Evolutionary conservation across 35 echinoderm and acorn worm genomes (phyloP).

Genomic region (Ophiothrix spiculata): DNA sequence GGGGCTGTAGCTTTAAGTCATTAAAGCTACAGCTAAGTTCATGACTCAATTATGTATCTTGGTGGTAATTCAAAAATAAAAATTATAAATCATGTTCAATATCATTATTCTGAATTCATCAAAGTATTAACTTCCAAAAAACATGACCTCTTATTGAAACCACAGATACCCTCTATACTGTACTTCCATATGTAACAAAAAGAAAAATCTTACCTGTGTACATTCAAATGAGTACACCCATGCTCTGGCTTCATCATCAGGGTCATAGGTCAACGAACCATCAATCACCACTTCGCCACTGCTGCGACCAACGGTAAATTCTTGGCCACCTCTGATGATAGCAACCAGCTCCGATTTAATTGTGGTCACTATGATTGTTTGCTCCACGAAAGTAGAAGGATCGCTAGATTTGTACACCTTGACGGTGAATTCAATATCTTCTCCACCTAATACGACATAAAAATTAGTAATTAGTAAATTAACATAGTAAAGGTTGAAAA

Average conservation of each 20-base stretch:
- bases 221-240: conserved; percentile 76
- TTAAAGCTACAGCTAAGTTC: too few species aligned
- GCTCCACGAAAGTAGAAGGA: conserved; percentile 23
- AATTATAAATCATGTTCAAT: too few species aligned
- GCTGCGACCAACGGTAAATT: conserved; percentile 73
- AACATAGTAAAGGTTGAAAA: too few species aligned
- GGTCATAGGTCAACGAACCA: too few species aligned
- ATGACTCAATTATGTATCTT: too few species aligned
- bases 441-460: conserved; percentile 56
- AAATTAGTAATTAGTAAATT: neutral
- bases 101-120: too few species aligned
- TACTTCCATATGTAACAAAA: too few species aligned
- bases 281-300: conserved; percentile 63
- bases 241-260: conserved; percentile 59
- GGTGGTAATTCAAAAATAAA: too few species aligned
- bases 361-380: conserved; percentile 58
- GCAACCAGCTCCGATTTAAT: conserved; percentile 65
- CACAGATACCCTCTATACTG: too few species aligned
- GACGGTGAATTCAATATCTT: conserved; percentile 70
- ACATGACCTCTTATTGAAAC: too few species aligned
- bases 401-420: conserved; percentile 74
- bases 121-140: too few species aligned
- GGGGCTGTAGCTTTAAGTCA: too few species aligned
- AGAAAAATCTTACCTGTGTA: conserved; percentile 61
- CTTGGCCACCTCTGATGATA: conserved; percentile 47